These are phyloP conservation scores for Macrochelys suwanniensis DNA, from an alignment of 2,797 vertebrate species.

Conservation along the genomic window DNA sequence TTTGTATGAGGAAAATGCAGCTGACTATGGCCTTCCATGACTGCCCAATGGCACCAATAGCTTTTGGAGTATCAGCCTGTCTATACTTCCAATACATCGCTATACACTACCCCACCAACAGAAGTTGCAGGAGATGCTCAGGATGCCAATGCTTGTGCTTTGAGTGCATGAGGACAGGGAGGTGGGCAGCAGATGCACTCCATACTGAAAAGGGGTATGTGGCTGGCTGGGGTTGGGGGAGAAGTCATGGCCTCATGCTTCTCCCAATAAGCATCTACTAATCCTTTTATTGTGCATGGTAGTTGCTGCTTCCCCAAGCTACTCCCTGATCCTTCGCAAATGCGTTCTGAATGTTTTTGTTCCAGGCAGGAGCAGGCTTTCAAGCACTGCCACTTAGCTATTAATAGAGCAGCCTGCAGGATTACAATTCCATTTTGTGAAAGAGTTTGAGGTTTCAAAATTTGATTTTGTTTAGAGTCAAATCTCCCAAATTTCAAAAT, in stretches of 20 bases:
- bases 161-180: background rate
- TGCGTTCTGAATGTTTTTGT: background rate
- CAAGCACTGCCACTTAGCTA: rapidly evolving
- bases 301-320: background rate
- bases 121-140: background rate
- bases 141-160: background rate
- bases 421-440: rapidly evolving
- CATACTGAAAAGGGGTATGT: background rate
- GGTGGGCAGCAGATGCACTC: background rate
- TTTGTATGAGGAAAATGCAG: no score
- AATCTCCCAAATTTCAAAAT: background rate
- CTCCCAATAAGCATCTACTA: background rate
- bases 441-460: no score
- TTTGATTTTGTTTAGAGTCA: background rate
- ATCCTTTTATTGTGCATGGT: background rate
- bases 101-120: background rate
- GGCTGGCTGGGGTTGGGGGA: background rate
- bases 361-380: background rate
- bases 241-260: background rate
- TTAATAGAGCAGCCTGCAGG: background rate
- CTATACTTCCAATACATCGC: background rate
- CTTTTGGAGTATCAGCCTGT: background rate
- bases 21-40: background rate
- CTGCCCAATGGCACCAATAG: background rate
- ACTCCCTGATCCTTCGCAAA: background rate